A percentile compares a stretch with the other conserved stretches of the same genome.
Conservation (phyloP, 2,113 vertebrate genomes). For the Lutjanus erythropterus region DNA sequence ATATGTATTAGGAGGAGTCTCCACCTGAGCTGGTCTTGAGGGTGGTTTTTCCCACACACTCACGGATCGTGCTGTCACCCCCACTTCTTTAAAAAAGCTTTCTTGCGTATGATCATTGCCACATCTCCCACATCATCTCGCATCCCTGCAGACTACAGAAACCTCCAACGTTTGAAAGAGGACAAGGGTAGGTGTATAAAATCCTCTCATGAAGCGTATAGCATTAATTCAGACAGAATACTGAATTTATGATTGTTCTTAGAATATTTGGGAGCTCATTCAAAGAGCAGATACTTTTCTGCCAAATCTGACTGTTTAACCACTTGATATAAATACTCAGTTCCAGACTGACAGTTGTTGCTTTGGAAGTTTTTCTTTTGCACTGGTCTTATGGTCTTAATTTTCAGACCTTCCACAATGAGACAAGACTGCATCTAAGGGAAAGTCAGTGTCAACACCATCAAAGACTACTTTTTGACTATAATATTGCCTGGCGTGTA, state of each 20-base stretch:
- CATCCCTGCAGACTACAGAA: slow-evolving; percentile 24
- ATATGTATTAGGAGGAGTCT: slow-evolving; percentile 50
- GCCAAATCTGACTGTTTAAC: neutral
- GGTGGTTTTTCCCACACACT: slow-evolving; percentile 27
- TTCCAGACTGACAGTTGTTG: neutral
- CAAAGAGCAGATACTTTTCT: neutral
- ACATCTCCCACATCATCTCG: slow-evolving; percentile 17
- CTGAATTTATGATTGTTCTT: neutral
- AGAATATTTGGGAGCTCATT: neutral
- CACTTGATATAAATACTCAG: neutral
- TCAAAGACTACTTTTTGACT: neutral
- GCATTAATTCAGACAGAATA: slow-evolving; percentile 1
- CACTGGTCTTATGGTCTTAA: neutral
- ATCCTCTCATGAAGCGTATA: neutral
- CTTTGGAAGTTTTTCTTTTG: neutral
- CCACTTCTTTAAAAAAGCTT: neutral
- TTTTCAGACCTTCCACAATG: too few species aligned
- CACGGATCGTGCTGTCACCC: slow-evolving; percentile 35
- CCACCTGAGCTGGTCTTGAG: slow-evolving; percentile 17
- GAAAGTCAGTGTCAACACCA: neutral
- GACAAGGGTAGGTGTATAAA: neutral
- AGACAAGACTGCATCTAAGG: too few species aligned
- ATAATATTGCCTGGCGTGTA: neutral
- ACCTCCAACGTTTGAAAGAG: neutral
- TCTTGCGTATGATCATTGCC: slow-evolving; percentile 17